Conservation (phyloP, 2,113 vertebrate species). For the Podarcis raffonei region DNA sequence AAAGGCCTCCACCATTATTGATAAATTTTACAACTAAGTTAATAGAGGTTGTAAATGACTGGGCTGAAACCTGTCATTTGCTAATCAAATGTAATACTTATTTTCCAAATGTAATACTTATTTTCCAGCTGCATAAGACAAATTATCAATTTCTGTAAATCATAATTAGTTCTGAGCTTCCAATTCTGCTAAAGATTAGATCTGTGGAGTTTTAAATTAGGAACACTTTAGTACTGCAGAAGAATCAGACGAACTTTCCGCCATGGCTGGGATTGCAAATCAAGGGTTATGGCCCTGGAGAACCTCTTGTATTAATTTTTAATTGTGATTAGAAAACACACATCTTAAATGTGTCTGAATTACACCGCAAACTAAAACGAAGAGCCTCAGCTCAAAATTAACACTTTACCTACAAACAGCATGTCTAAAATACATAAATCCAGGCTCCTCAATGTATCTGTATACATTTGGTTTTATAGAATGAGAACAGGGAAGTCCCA, state of each 20-base stretch:
- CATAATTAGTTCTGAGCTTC: constrained; percentile 56
- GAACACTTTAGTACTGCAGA: constrained; percentile 23
- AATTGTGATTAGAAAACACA: accelerated
- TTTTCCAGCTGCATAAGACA: constrained; percentile 67
- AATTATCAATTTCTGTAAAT: constrained; percentile 67
- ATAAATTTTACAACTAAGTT: constrained; percentile 68
- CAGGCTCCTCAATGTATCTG: too few species aligned
- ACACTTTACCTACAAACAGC: not conserved
- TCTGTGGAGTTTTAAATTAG: constrained; percentile 41
- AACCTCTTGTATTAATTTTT: not conserved
- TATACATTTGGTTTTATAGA: too few species aligned
- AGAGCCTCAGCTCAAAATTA: not conserved
- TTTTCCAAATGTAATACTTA: constrained; percentile 68
- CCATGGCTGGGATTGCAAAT: not conserved
- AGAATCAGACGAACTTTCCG: not conserved
- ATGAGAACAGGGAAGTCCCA: too few species aligned
- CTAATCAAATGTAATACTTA: constrained; percentile 69
- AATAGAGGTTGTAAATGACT: constrained; percentile 69
- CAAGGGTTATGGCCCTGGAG: constrained; percentile 20
- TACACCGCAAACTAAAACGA: not conserved
- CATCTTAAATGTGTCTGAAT: constrained; percentile 15
- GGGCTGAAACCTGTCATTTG: constrained; percentile 69
- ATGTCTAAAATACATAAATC: not conserved
- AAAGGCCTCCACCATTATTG: constrained; percentile 24
- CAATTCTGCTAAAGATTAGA: constrained; percentile 52